Base-by-base conservation (phyloP, 1,140 invertebrate genomes). In the Brachionus paranguensis region DNA sequence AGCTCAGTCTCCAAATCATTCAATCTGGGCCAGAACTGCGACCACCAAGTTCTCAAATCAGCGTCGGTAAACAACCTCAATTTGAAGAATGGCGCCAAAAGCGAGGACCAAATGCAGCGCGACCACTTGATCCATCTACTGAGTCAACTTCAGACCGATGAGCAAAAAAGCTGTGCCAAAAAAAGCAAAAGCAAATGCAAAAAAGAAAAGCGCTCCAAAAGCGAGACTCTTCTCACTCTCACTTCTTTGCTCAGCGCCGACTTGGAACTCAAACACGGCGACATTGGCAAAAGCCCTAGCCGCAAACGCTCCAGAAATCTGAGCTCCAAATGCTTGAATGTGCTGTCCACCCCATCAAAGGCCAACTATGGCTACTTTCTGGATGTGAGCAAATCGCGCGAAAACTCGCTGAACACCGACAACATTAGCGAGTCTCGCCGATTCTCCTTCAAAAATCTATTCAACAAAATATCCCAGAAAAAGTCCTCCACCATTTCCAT, bases 201-300 rank as follows among this genome's bases (percentile, higher is more conserved):
- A 47, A 81, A 64, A 64, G 78, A 81, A 43, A 81, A 81, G 64
- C 29, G 78, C n/a, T 81, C 78, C 2, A 81, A 81, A 64, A 64
- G 50, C 24, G 78, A 81, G 27, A 81, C 78, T n/a, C 20, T 81
- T 5, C 20, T 81, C 3, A 81, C 78, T 4, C 60, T 81, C 12
- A 81, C 53, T 14, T 81, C 78, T 12, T 6, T 81, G 12, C 60
- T 81, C 10, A 37, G 20, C 14, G 10, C 20, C 1, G 41, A 74
- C 41, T 5, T 43, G 12, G 37, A 41, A 0, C 33, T 37, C 33
- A 41, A 74, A 24, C 6, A 10, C 17, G 65, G 12, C 29, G 45
- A 47, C 45, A 47, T 74, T 24, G 20, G 8, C 2, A 33, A 68
- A 41, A 24, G 65, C 27, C 65, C 65, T 2, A n/a, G 65, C n/a